Conservation (phyloP, 2,888 invertebrate genomes). For the Odontomyia ornata region DNA sequence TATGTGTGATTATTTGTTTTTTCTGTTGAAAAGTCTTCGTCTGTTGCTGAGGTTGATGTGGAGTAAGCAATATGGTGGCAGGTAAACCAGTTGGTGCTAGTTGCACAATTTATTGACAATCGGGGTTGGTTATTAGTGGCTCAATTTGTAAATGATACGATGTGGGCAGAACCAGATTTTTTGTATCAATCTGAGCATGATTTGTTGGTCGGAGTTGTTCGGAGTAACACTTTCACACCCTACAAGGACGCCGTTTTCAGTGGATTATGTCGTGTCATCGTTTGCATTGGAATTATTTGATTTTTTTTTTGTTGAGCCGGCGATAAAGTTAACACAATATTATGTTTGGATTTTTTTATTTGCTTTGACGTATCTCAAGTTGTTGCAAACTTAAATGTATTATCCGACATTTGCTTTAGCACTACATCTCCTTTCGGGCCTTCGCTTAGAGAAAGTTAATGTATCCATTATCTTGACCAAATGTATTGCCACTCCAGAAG, state of each 20-base stretch:
- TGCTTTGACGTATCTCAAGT: too few relatives aligned
- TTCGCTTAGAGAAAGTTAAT: too few relatives aligned
- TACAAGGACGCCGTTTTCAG: conserved; percentile 57
- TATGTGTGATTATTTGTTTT: conserved; percentile 27
- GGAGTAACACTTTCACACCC: conserved; percentile 51
- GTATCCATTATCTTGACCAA: too few relatives aligned
- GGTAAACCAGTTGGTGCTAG: conserved; percentile 62
- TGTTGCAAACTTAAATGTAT: conserved; percentile 49
- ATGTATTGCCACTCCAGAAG: too few relatives aligned
- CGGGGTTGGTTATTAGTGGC: conserved; percentile 62
- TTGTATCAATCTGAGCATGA: conserved; percentile 64
- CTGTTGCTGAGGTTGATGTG: conserved; percentile 51
- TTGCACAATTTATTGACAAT: conserved; percentile 64
- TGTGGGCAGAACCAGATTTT: too few relatives aligned
- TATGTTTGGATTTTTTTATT: conserved; percentile 61
- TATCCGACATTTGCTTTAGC: too few relatives aligned
- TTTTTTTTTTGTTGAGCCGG: too few relatives aligned
- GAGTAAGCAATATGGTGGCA: conserved; percentile 61
- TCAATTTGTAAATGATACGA: conserved; percentile 64
- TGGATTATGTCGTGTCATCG: conserved; percentile 54
- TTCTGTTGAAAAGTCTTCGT: conserved; percentile 49
- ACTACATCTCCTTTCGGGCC: too few relatives aligned
- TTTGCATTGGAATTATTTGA: conserved; percentile 50
- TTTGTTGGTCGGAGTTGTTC: conserved; percentile 61
- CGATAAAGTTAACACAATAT: conserved; percentile 61